Evolutionary conservation across 2,113 vertebrate genomes (phyloP).

Genomic region (Elanoides forficatus): DNA sequence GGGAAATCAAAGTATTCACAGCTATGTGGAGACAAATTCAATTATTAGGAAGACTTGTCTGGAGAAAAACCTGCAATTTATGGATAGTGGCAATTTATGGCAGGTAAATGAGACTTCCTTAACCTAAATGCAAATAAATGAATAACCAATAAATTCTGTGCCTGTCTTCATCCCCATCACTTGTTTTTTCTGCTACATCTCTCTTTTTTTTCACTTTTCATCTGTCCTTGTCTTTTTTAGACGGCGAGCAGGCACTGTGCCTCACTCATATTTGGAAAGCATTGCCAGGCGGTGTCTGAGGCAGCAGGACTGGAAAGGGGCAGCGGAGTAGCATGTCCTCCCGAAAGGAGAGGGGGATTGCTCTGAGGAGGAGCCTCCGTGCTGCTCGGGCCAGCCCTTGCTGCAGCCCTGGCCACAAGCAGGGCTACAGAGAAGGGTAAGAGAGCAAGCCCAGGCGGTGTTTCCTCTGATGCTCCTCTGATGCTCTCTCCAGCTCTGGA

Average conservation of each 20-base stretch:
- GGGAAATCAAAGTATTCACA: not conserved
- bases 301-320: not conserved
- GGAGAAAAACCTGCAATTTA: not conserved
- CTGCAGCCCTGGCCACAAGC: not conserved
- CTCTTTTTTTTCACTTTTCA: not conserved
- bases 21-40: not conserved
- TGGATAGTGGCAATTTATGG: not conserved
- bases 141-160: not conserved
- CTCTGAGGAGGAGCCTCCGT: not conserved
- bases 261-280: rapidly evolving
- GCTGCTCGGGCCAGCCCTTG: not conserved
- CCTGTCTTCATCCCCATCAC: not conserved
- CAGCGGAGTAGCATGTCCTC: not conserved
- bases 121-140: not conserved
- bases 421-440: not conserved
- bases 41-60: not conserved
- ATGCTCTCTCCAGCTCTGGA: not conserved
- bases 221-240: not conserved
- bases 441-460: rapidly evolving
- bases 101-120: not conserved
- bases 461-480: not conserved
- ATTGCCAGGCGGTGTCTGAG: not conserved
- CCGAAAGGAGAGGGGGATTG: not conserved
- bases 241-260: rapidly evolving
- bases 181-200: not conserved